A percentile compares a stretch with the other conserved stretches of the same genome.
Conservation (phyloP, 2,113 vertebrate genomes). For the Thalassoma bifasciatum region DNA sequence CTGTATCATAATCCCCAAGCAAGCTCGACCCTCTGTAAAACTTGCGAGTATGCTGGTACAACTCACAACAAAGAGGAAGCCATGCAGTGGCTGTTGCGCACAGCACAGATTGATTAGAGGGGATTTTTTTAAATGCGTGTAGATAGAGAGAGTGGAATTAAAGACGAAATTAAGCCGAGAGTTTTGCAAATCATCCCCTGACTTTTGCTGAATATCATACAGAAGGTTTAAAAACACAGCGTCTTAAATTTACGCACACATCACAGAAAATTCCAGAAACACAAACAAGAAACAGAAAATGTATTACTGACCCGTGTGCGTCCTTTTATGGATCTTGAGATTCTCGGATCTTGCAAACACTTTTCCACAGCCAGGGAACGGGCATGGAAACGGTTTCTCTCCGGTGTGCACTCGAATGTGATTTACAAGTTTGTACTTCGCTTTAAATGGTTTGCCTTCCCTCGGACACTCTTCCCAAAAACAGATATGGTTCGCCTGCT, state of each 20-base stretch:
- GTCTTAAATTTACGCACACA: not conserved
- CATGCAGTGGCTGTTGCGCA: slow-evolving; percentile 28
- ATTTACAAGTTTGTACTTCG: slow-evolving; percentile 99
- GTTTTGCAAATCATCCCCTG: not conserved
- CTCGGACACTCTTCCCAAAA: slow-evolving; percentile 99
- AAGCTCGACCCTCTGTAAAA: slow-evolving; percentile 39
- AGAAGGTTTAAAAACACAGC: not conserved
- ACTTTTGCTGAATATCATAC: not conserved
- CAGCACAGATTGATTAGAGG: slow-evolving; percentile 27
- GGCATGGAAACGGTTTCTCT: slow-evolving; percentile 98
- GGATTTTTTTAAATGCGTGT: slow-evolving; percentile 7
- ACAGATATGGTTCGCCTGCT: slow-evolving; percentile 96
- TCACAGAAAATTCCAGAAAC: not conserved
- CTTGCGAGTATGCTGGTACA: slow-evolving; percentile 42
- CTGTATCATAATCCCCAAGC: slow-evolving; percentile 54
- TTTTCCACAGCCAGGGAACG: slow-evolving; percentile 98
- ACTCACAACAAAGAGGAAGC: slow-evolving; percentile 59
- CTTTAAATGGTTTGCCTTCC: slow-evolving; percentile 99
- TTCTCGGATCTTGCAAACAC: slow-evolving; percentile 99
- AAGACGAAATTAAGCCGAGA: not conserved
- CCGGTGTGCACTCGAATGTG: slow-evolving; percentile 99
- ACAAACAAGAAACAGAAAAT: slow-evolving; percentile 16
- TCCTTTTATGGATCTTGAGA: slow-evolving; percentile 99
- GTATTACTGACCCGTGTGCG: slow-evolving; percentile 96
- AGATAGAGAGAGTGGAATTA: not conserved